phyloP scores from a whole-genome alignment of 2,888 invertebrate genomes.

The Pseudococcus jackbeardsleyi region DNA sequence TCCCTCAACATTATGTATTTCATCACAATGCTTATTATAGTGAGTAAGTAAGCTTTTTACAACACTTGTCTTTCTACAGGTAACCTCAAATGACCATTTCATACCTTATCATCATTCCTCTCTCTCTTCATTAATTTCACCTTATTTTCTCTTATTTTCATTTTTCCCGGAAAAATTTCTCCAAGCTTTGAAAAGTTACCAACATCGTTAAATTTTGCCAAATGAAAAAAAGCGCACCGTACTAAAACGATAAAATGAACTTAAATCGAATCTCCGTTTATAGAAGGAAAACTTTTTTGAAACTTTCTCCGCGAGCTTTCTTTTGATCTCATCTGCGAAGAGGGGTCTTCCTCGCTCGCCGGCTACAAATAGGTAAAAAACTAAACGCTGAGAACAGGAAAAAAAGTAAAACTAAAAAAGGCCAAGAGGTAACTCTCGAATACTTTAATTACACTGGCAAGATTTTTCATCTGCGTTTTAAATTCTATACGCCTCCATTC shows the following conservation, averaged over 20 bases:
- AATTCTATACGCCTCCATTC: not conserved
- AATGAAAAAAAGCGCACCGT: not conserved
- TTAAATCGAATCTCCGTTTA: constrained; percentile 8
- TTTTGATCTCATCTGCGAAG: constrained; percentile 10
- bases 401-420: not conserved
- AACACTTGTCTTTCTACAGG: no score
- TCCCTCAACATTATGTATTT: no score
- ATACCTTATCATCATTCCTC: not conserved
- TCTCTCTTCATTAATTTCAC: not conserved
- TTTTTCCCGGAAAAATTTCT: not conserved
- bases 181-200: not conserved
- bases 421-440: not conserved
- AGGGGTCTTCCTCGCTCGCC: not conserved
- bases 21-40: no score
- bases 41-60: no score
- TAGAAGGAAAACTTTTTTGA: constrained; percentile 7
- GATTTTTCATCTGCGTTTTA: constrained; percentile 19
- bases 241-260: constrained; percentile 19
- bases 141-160: not conserved
- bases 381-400: not conserved
- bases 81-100: no score
- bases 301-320: constrained; percentile 1
- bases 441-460: constrained; percentile 15
- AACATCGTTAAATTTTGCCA: not conserved
- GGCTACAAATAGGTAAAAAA: not conserved